Evolutionary conservation across 1,140 invertebrate species (phyloP), one percentile per base, ranked within the genome.

Genomic region (Leptoteleia sp.): DNA sequence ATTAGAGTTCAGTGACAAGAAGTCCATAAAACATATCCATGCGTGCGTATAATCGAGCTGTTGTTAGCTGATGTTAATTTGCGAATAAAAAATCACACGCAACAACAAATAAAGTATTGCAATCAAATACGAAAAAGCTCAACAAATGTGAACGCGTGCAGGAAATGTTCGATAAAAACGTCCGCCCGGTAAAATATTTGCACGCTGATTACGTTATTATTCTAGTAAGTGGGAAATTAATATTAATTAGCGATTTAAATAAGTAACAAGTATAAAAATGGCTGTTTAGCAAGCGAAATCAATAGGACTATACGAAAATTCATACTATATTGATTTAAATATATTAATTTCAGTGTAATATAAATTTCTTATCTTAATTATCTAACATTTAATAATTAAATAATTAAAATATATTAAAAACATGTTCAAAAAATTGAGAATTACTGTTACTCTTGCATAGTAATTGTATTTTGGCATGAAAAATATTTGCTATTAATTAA

Each of bases 1-100:
- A 57, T 45, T 38, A 43, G 42, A 19, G 45, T 54, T n/a, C 25
- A 40, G 38, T 61, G 48, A 76, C 62, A 76, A 68, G 33, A 47
- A 55, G 57, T 68, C 19, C 48, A 71, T 59, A 35, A 71, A 48
- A 52, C 55, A 33, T 70, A 38, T 55, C 3, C 11, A 11, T 35
- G 38, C 31, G 43, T 42, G 16, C 35, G 16, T 35, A 29, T 16
- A 5, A 6, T 3, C n/a, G 11, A 27, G 50, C 29, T 52, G 33
- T 71, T 52, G 17, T 61, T 37, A 37, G 27, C 54, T 27, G 38
- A 65, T 43, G 5, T 45, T 45, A 54, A 54, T 55, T 35, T 11
- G n/a, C 17, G 19, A 6, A n/a, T 25, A 43, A 67, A 55, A 61
- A 48, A 52, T 25, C 43, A 6, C 22, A 17, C 6, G 61, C 29